These are phyloP conservation scores for Prinia subflava DNA, from an alignment of 2,113 vertebrate genomes.

Conservation along the genomic window DNA sequence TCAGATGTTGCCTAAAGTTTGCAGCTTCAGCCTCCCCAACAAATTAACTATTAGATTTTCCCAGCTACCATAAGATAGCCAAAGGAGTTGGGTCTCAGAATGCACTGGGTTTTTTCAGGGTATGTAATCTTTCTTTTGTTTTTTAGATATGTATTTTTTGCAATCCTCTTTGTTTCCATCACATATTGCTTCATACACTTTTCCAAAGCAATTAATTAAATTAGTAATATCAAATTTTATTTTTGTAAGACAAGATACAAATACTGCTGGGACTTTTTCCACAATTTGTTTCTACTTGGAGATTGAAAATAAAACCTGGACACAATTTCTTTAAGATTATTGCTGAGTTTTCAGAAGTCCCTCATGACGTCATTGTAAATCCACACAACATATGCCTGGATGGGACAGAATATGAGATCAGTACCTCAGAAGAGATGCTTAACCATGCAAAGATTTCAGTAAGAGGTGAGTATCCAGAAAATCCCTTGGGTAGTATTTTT, in stretches of 20 bases:
- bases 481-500: background rate
- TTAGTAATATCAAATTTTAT: background rate
- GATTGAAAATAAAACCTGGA: background rate
- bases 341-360: background rate
- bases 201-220: background rate
- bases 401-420: background rate
- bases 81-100: background rate
- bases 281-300: background rate
- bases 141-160: background rate
- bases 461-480: background rate
- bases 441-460: background rate
- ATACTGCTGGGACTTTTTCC: rapidly evolving
- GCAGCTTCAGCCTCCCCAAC: background rate
- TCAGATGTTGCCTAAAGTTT: background rate
- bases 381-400: background rate
- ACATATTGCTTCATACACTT: background rate
- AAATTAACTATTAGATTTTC: background rate
- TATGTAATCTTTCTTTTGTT: background rate
- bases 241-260: background rate
- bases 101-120: rapidly evolving
- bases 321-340: background rate
- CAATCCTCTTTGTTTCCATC: background rate
- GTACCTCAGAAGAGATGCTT: background rate
- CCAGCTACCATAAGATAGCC: background rate
- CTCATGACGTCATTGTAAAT: background rate